Conservation (phyloP, 1,140 invertebrate genomes). For the Ctenoplectra terminalis region DNA sequence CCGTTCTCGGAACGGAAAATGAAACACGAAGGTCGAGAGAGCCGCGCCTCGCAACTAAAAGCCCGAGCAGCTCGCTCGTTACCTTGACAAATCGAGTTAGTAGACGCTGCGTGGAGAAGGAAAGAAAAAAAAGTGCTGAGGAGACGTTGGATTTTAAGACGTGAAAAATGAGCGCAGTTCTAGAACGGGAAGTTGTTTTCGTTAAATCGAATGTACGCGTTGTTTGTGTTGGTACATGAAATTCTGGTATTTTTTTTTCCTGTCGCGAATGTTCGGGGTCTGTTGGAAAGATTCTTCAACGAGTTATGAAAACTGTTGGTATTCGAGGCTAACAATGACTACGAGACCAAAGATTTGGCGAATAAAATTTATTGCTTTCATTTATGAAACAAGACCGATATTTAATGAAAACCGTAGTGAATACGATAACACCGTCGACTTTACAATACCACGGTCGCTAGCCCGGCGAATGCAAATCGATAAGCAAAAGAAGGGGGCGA, state of each 20-base stretch:
- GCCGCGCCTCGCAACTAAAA: neutral
- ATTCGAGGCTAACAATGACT: neutral
- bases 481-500: conserved; percentile 11
- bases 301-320: neutral
- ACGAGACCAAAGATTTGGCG: neutral
- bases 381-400: neutral
- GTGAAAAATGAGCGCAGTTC: too few species aligned
- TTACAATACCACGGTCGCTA: neutral
- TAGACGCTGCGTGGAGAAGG: too few species aligned
- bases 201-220: too few species aligned
- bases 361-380: neutral
- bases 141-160: too few species aligned
- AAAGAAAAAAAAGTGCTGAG: neutral
- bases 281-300: too few species aligned
- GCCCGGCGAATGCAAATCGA: neutral
- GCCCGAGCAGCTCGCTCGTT: neutral
- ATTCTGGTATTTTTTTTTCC: neutral
- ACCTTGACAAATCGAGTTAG: neutral
- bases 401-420: neutral
- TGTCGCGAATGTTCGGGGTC: too few species aligned
- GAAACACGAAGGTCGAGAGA: conserved; percentile 38
- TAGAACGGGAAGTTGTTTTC: too few species aligned
- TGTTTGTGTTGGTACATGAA: too few species aligned
- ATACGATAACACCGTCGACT: neutral
- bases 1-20: conserved; percentile 49